Conservation (phyloP, 2,888 invertebrate genomes). For the Baccha elongata region DNA sequence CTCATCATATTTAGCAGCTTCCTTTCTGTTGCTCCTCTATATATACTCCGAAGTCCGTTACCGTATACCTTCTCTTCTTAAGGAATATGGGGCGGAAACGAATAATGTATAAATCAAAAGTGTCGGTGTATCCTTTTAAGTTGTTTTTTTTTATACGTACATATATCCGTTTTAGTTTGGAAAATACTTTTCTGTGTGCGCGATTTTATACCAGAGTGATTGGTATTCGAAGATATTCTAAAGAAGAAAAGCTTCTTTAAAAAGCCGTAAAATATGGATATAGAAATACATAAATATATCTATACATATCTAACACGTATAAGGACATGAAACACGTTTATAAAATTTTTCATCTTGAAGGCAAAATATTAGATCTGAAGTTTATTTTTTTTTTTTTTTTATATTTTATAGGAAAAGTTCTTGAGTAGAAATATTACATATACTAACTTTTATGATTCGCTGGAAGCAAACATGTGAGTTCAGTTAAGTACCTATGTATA, state of each 20-base stretch:
- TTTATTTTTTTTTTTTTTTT: neutral
- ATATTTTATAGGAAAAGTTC: slow-evolving; percentile 25
- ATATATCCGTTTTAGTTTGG: neutral
- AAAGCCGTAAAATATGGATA: slow-evolving; percentile 31
- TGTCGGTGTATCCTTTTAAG: slow-evolving; percentile 56
- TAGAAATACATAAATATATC: neutral
- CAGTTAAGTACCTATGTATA: too few species aligned
- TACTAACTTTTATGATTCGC: too few species aligned
- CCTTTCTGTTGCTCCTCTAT: slow-evolving; percentile 7
- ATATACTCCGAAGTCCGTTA: neutral
- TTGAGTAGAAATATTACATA: slow-evolving; percentile 2
- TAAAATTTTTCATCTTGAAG: slow-evolving; percentile 14
- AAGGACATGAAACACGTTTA: slow-evolving; percentile 18
- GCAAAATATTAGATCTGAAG: slow-evolving; percentile 10
- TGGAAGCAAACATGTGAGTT: too few species aligned
- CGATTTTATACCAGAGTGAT: slow-evolving; percentile 35
- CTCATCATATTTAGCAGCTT: slow-evolving; percentile 72
- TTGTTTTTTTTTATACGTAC: slow-evolving; percentile 7
- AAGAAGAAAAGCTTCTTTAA: slow-evolving; percentile 17
- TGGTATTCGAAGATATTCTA: slow-evolving; percentile 57
- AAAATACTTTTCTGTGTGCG: slow-evolving; percentile 52
- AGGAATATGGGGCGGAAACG: slow-evolving; percentile 20
- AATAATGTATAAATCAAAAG: slow-evolving; percentile 63
- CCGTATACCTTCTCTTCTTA: neutral
- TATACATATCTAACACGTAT: neutral